These are phyloP conservation scores for Staurois parvus DNA, from an alignment of 2,797 vertebrate species.

Conservation along the genomic window DNA sequence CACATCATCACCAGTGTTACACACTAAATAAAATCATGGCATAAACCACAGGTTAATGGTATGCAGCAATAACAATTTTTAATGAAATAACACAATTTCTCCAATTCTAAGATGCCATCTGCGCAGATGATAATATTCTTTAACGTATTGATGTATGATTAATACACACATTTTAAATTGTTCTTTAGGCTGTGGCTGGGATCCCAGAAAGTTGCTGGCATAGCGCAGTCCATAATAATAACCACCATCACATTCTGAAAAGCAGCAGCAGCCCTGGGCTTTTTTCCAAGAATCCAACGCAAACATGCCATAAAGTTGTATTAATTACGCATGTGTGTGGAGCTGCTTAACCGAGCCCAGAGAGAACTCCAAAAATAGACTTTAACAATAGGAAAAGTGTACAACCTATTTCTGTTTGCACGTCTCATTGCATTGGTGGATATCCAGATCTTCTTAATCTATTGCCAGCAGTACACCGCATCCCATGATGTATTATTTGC, in stretches of 20 bases:
- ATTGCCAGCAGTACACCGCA: slow-evolving; percentile 28
- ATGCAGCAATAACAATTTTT: slow-evolving; percentile 4
- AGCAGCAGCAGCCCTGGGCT: slow-evolving; percentile 64
- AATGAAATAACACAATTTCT: slow-evolving; percentile 24
- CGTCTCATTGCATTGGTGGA: slow-evolving; percentile 62
- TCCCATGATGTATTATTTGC: slow-evolving; percentile 13
- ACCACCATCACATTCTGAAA: slow-evolving; percentile 64
- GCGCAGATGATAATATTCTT: slow-evolving; percentile 13
- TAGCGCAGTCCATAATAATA: slow-evolving; percentile 56
- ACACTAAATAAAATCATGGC: not conserved
- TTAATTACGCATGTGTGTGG: slow-evolving; percentile 69
- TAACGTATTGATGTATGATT: slow-evolving; percentile 48
- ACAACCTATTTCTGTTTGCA: slow-evolving; percentile 71
- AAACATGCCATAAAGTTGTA: slow-evolving; percentile 64
- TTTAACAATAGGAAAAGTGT: slow-evolving; percentile 77
- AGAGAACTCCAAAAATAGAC: slow-evolving; percentile 73
- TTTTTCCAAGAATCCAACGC: slow-evolving; percentile 67
- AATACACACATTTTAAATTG: slow-evolving; percentile 51
- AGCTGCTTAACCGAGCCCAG: slow-evolving; percentile 74
- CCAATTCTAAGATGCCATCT: slow-evolving; percentile 49
- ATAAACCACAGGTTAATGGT: not conserved
- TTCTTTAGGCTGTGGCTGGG: slow-evolving; percentile 59
- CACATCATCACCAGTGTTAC: too few relatives aligned
- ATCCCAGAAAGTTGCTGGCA: slow-evolving; percentile 61
- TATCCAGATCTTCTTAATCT: slow-evolving; percentile 45